Evolutionary conservation across 1,140 invertebrate genomes (phyloP).

Genomic region (Semibalanus balanoides): DNA sequence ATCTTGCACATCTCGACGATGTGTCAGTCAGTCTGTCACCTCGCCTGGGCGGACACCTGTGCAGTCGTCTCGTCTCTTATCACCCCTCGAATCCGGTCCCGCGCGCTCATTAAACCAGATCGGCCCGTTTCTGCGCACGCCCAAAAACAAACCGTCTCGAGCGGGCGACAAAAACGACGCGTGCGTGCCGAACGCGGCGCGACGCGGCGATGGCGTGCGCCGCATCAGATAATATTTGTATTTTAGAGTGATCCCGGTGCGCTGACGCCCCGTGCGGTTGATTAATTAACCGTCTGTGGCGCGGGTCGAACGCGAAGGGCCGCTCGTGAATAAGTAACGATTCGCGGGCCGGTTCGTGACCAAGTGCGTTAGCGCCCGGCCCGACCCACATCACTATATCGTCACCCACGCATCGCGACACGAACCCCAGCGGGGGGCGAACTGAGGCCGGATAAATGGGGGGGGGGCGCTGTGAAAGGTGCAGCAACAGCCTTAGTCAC

Average conservation of each 20-base stretch:
- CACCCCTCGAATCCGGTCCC: neutral
- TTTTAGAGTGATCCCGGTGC: neutral
- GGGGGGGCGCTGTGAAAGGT: no score
- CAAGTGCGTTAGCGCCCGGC: neutral
- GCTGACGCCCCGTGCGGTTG: neutral
- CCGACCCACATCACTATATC: no score
- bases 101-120: neutral
- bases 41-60: no score
- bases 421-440: no score
- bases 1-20: no score
- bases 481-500: no score
- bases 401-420: no score
- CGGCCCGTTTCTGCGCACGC: neutral
- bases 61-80: neutral
- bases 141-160: neutral
- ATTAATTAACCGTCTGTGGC: neutral
- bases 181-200: neutral
- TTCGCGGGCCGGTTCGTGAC: neutral
- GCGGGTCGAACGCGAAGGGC: no score
- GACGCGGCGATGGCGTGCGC: slow-evolving; percentile 1
- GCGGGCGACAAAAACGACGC: neutral
- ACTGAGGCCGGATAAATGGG: no score
- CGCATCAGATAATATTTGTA: neutral
- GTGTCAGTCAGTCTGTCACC: no score
- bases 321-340: neutral